A percentile compares a stretch with the other conserved stretches of the same genome.
These are phyloP conservation scores for Heterochromis multidens DNA, from an alignment of 2,113 vertebrate genomes.

Conservation along the genomic window DNA sequence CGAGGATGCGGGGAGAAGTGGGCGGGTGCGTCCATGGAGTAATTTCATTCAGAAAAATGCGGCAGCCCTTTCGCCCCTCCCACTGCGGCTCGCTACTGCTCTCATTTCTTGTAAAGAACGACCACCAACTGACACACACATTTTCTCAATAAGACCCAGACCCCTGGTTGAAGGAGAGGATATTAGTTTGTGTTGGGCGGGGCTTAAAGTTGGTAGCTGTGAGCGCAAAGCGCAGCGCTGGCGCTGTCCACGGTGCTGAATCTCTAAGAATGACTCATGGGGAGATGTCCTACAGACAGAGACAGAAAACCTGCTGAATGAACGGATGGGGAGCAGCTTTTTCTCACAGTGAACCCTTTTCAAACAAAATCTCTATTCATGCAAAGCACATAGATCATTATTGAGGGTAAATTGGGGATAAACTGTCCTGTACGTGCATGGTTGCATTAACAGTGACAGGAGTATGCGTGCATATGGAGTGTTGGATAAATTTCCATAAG, in stretches of 20 bases:
- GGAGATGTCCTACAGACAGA: neutral
- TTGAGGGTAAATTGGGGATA: neutral
- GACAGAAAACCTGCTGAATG: neutral
- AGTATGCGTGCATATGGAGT: neutral
- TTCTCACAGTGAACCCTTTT: neutral
- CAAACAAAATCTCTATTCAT: neutral
- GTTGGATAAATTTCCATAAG: neutral
- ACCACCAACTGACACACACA: neutral
- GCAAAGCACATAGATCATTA: neutral
- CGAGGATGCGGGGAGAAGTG: slow-evolving; percentile 16
- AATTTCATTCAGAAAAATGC: slow-evolving; percentile 86
- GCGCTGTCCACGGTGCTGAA: slow-evolving; percentile 78
- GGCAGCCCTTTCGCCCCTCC: slow-evolving; percentile 76
- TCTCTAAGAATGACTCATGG: slow-evolving; percentile 52
- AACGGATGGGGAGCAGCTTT: neutral
- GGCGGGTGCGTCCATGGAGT: slow-evolving; percentile 46
- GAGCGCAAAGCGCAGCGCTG: neutral
- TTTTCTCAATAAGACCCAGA: neutral
- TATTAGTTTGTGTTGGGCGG: neutral
- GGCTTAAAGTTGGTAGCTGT: neutral
- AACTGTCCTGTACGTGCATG: neutral
- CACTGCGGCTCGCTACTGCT: slow-evolving; percentile 73
- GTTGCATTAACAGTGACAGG: neutral
- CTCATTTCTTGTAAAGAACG: slow-evolving; percentile 49
- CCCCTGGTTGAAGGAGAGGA: neutral